Percentiles rank a stretch among this genome's conserved stretches.
Conservation (phyloP, 2,113 vertebrate genomes). For the Cryptotis parvus region DNA sequence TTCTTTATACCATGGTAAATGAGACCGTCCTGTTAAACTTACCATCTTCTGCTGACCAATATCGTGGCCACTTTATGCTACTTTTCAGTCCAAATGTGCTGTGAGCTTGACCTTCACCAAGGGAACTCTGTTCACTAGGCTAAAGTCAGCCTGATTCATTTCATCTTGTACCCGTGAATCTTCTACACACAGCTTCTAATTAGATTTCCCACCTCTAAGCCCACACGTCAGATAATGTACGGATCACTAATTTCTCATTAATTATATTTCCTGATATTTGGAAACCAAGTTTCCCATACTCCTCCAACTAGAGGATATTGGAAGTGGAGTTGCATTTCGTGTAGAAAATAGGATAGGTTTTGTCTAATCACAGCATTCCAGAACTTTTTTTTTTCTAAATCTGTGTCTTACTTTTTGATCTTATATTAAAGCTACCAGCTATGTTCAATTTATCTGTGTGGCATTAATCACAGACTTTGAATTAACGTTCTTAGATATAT, state of each 20-base stretch:
- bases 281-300: not conserved
- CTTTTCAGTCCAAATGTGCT: not conserved
- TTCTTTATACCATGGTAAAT: too few relatives aligned
- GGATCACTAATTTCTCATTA: not conserved
- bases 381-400: not conserved
- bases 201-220: not conserved
- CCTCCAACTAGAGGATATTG: not conserved
- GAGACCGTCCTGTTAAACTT: not conserved
- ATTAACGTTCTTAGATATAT: not conserved
- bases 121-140: accelerated
- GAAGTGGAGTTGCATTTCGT: not conserved
- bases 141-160: not conserved
- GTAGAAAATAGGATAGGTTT: not conserved
- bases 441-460: not conserved
- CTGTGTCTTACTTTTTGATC: not conserved
- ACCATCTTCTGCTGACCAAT: not conserved
- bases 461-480: not conserved
- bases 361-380: not conserved
- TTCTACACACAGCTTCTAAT: not conserved
- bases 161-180: accelerated
- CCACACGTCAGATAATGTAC: not conserved
- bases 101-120: accelerated
- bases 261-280: not conserved
- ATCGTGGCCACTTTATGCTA: not conserved
- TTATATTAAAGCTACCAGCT: not conserved